These are phyloP conservation scores for Pteropus rufus DNA, from an alignment of 2,797 vertebrate genomes.

Conservation along the genomic window DNA sequence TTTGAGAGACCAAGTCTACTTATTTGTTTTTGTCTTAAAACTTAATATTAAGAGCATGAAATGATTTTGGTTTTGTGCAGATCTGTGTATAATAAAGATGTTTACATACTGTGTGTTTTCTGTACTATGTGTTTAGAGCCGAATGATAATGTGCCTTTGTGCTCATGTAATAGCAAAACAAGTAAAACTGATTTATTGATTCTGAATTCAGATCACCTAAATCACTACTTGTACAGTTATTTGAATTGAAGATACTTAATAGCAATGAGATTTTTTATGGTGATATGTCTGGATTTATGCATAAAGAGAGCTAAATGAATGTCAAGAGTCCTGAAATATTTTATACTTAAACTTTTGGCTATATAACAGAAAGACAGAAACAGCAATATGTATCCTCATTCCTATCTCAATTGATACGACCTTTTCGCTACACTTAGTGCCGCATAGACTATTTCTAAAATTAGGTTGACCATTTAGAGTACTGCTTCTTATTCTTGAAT, in stretches of 20 bases:
- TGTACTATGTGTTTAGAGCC: neutral
- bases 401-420: neutral
- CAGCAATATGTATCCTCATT: neutral
- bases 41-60: neutral
- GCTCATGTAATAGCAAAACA: neutral
- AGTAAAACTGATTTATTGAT: conserved; percentile 5
- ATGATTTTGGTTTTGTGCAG: conserved; percentile 22
- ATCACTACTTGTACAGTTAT: neutral
- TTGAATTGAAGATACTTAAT: conserved; percentile 44
- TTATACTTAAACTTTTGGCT: neutral
- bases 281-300: neutral
- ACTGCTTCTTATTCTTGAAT: neutral
- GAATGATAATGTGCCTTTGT: neutral
- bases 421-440: neutral
- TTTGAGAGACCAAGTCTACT: conserved; percentile 68
- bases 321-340: neutral
- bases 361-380: neutral
- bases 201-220: conserved; percentile 26
- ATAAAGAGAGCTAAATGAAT: conserved; percentile 21
- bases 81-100: neutral
- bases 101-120: neutral
- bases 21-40: conserved; percentile 49
- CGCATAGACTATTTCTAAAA: neutral
- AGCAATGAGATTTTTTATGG: neutral
- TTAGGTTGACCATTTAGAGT: neutral